Conservation (phyloP, 2,797 vertebrate species). For the Garrulus glandarius region DNA sequence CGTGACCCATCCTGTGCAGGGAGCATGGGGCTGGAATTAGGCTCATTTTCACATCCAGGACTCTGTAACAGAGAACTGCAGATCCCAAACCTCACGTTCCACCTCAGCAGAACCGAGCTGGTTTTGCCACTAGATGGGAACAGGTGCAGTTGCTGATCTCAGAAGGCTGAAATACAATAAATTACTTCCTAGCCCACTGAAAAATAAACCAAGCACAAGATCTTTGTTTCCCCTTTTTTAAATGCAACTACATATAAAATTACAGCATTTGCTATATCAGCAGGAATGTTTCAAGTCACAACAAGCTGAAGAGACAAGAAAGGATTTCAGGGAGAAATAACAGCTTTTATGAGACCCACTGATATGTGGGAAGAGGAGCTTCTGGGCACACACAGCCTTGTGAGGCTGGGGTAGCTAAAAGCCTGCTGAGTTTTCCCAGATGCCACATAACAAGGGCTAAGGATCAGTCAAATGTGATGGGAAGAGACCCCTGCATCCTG, state of each 20-base stretch:
- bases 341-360: not conserved
- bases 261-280: not conserved
- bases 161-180: not conserved
- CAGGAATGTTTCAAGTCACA: not conserved
- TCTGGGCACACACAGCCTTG: rapidly evolving
- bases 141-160: not conserved
- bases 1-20: not conserved
- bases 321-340: not conserved
- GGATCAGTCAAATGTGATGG: not conserved
- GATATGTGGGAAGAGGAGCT: not conserved
- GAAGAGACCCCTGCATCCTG: not conserved
- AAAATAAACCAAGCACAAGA: not conserved
- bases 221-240: rapidly evolving
- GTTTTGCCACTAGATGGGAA: not conserved
- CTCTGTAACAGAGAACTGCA: not conserved
- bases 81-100: not conserved
- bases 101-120: not conserved
- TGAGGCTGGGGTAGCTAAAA: not conserved
- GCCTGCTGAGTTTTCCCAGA: not conserved
- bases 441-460: not conserved
- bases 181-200: not conserved
- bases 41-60: not conserved
- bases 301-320: not conserved
- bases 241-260: not conserved
- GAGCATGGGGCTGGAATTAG: not conserved